Conservation (phyloP, 2,113 vertebrate species). For the Dunckerocampus dactyliophorus region DNA sequence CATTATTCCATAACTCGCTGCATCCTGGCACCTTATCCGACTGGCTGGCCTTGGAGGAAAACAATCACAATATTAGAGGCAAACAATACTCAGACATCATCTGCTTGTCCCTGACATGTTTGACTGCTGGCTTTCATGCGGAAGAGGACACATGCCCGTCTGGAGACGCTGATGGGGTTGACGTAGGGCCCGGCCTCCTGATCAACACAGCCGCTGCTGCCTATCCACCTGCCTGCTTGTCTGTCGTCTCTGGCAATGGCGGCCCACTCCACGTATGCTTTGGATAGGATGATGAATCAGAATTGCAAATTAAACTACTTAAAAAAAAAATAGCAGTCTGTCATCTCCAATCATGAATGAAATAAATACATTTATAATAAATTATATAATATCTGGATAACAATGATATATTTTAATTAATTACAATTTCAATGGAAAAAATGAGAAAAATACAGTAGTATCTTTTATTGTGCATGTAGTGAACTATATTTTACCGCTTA, state of each 20-base stretch:
- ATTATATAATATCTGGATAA: no score
- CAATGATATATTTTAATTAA: no score
- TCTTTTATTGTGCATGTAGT: no score
- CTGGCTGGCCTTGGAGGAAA: conserved; percentile 62
- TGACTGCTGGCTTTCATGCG: conserved; percentile 50
- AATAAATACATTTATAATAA: no score
- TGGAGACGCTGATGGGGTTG: conserved; percentile 33
- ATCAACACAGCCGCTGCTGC: conserved; percentile 32
- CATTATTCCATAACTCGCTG: conserved; percentile 49
- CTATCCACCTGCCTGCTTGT: conserved; percentile 51
- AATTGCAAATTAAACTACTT: conserved; percentile 1
- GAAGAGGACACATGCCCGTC: conserved; percentile 52
- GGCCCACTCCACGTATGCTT: conserved; percentile 14
- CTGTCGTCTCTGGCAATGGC: conserved; percentile 51
- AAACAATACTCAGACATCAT: conserved; percentile 73
- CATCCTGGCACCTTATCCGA: conserved; percentile 59
- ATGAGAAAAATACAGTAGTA: no score
- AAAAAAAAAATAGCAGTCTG: not conserved
- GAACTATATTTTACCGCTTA: no score
- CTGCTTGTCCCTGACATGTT: conserved; percentile 59
- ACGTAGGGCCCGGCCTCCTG: conserved; percentile 32
- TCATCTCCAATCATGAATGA: no score
- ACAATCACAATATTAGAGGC: conserved; percentile 66
- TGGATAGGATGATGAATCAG: conserved; percentile 41
- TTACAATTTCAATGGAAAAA: no score